A percentile compares a stretch with the other conserved stretches of the same genome.
phyloP scores from a whole-genome alignment of 2,888 invertebrate species.

The Agrochola lychnidis region DNA sequence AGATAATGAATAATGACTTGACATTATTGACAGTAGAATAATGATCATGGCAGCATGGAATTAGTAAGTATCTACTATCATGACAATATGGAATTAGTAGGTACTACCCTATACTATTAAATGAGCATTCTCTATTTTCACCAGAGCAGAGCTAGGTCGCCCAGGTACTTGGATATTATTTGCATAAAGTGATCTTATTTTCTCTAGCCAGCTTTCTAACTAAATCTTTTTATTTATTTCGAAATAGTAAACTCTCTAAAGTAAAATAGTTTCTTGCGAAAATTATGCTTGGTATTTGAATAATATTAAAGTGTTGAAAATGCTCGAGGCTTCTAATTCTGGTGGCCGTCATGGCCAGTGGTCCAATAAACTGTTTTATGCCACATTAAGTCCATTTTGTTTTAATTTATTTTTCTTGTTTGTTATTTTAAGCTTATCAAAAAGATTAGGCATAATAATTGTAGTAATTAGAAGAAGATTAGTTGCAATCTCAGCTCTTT shows the following conservation, averaged over 20 bases:
- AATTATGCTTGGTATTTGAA: conserved; percentile 51
- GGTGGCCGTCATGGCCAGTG: conserved; percentile 69
- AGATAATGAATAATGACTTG: too few relatives aligned
- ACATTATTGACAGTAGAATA: too few relatives aligned
- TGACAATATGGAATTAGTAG: too few relatives aligned
- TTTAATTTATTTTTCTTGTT: conserved; percentile 21
- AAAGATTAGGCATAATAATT: conserved; percentile 6
- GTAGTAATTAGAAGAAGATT: neutral
- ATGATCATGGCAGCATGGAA: too few relatives aligned
- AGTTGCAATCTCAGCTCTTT: neutral
- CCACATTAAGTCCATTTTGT: conserved; percentile 38
- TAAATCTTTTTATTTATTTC: conserved; percentile 37
- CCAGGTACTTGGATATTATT: conserved; percentile 10
- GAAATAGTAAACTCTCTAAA: conserved; percentile 46
- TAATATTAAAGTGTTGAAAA: conserved; percentile 46
- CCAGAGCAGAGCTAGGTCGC: too few relatives aligned
- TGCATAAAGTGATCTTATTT: conserved; percentile 42
- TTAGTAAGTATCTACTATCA: too few relatives aligned
- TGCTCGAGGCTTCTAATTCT: conserved; percentile 37
- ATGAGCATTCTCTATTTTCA: too few relatives aligned
- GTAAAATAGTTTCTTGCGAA: conserved; percentile 51
- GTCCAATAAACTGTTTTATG: conserved; percentile 58
- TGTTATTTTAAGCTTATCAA: conserved; percentile 12
- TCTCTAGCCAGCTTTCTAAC: conserved; percentile 55
- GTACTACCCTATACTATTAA: too few relatives aligned